Evolutionary conservation across 2,113 vertebrate species (phyloP).

Genomic region (Caranx melampygus): DNA sequence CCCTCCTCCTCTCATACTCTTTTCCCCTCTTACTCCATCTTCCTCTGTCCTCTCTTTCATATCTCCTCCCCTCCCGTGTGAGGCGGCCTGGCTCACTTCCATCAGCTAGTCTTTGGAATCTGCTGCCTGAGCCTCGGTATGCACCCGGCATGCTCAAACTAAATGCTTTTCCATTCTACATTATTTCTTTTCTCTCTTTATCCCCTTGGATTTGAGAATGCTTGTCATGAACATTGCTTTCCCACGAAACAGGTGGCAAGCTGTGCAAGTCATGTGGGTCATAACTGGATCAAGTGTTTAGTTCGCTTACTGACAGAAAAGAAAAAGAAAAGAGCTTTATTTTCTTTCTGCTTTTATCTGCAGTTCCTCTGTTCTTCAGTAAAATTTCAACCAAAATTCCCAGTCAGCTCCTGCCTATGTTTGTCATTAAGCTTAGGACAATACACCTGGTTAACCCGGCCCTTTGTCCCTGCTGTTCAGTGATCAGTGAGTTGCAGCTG

Average conservation of each 20-base stretch:
- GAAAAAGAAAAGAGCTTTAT: conserved; percentile 4
- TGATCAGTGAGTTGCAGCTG: conserved; percentile 61
- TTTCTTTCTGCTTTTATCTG: conserved; percentile 49
- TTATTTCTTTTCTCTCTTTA: conserved; percentile 58
- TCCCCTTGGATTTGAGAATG: conserved; percentile 54
- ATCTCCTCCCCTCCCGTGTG: conserved; percentile 63
- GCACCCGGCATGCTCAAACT: conserved; percentile 62
- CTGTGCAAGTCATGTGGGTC: conserved; percentile 17
- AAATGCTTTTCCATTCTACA: conserved; percentile 68
- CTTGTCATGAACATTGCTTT: conserved; percentile 63
- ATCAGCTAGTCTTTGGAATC: conserved; percentile 71
- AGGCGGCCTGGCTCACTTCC: conserved; percentile 67
- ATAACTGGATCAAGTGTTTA: conserved; percentile 29
- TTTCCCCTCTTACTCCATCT: conserved; percentile 69
- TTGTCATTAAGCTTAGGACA: conserved; percentile 56
- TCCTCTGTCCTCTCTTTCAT: conserved; percentile 68
- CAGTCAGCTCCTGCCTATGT: conserved; percentile 48
- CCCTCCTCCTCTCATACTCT: conserved; percentile 2
- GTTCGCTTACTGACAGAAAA: conserved; percentile 27
- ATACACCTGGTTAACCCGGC: conserved; percentile 61
- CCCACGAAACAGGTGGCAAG: conserved; percentile 63
- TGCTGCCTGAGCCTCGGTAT: conserved; percentile 62
- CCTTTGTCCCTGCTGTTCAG: conserved; percentile 53
- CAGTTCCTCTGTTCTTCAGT: conserved; percentile 44
- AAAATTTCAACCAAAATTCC: conserved; percentile 55